Evolutionary conservation across 1,140 invertebrate genomes (phyloP), one percentile per base, ranked within the genome.

Genomic region (Hesperophylax magnus): DNA sequence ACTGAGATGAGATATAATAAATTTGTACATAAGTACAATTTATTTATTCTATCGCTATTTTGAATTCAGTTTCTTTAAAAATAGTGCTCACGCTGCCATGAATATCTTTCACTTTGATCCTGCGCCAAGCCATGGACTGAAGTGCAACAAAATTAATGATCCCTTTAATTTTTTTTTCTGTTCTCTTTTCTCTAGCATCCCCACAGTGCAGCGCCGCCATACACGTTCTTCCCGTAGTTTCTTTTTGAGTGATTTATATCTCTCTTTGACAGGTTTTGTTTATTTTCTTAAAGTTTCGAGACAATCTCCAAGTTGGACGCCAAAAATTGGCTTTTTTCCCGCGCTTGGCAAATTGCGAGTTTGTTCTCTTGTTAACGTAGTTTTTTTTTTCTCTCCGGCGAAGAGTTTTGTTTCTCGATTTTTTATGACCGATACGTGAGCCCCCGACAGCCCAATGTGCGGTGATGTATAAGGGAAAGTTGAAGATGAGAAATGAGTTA

Each of bases 221-320:
- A 54, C 78, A 27, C 18, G 27, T 15, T 34, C 54, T 67, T n/a
- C 58, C 47, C 63, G 34, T 52, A 72, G 34, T 27, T 71, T 75
- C 53, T 58, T 22, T 56, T 27, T 65, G 80, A 69, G 75, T 77
- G 76, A 81, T 81, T 81, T 81, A 81, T 81, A 56, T 81, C 47
- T 54, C 52, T 24, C 75, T 81, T 78, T 81, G 80, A 81, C 80
- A 81, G 80, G 76, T 81, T 81, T 81, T 81, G 80, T 81, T 81
- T 81, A 81, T 81, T 81, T 77, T 31, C 75, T n/a, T 39, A 27
- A 65, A 77, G 58, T 65, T 77, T 39, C 75, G 58, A 77, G 75
- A 65, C 80, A 78, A 81, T 81, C 80, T 81, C 75, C 75, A 78
- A 81, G 75, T 81, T 81, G 75, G 80, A 81, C 65, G 80, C 80